A percentile compares a stretch with the other conserved stretches of the same genome.
Conservation (phyloP, 2,797 vertebrate genomes). For the Microcaecilia unicolor region DNA sequence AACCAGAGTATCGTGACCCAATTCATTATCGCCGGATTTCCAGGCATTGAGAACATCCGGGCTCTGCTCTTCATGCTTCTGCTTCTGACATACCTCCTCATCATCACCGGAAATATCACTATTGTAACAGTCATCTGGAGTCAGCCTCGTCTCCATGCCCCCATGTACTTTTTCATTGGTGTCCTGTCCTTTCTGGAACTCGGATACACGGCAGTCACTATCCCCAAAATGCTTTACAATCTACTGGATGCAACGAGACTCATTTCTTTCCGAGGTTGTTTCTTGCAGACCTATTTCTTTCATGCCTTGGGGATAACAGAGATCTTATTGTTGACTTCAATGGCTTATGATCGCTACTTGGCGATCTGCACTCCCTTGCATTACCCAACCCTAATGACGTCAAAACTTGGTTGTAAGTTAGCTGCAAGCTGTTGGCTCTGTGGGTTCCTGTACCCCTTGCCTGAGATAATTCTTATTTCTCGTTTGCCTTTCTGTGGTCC, state of each 20-base stretch:
- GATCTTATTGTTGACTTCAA: slow-evolving; percentile 19
- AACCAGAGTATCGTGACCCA: slow-evolving; percentile 12
- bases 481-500: slow-evolving; percentile 51
- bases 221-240: slow-evolving; percentile 27
- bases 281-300: slow-evolving; percentile 31
- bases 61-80: slow-evolving; percentile 6
- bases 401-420: slow-evolving; percentile 17
- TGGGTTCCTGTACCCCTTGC: slow-evolving; percentile 11
- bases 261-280: slow-evolving; percentile 21
- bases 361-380: slow-evolving; percentile 24
- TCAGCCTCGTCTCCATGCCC: slow-evolving; percentile 11
- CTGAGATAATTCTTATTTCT: slow-evolving; percentile 41
- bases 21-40: slow-evolving; percentile 22
- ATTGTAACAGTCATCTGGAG: slow-evolving; percentile 14
- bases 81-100: slow-evolving; percentile 19
- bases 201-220: slow-evolving; percentile 20
- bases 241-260: slow-evolving; percentile 12
- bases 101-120: slow-evolving; percentile 19
- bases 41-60: background rate
- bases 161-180: slow-evolving; percentile 29
- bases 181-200: slow-evolving; percentile 29
- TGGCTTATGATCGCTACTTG: slow-evolving; percentile 24
- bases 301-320: slow-evolving; percentile 23
- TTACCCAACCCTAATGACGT: slow-evolving; percentile 40
- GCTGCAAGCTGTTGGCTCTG: slow-evolving; percentile 19